phyloP scores from a whole-genome alignment of 37 sponge, comb jelly and placozoan species.

The Geodia barretti region DNA sequence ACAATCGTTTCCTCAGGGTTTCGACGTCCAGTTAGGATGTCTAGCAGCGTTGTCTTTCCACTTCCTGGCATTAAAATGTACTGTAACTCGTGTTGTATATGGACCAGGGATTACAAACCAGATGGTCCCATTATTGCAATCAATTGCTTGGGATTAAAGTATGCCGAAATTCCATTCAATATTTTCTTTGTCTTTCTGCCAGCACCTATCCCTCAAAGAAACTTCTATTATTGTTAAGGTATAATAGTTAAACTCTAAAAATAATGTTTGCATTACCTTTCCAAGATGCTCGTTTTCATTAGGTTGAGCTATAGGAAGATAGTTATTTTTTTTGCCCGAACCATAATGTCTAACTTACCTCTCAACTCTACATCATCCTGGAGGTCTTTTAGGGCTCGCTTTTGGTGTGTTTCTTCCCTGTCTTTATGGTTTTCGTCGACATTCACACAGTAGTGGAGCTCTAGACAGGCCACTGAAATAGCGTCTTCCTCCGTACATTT shows the following conservation, averaged over 20 bases:
- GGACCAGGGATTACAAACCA: neutral
- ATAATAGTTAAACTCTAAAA: too few relatives aligned
- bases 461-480: constrained; percentile 49
- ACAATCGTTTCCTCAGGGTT: constrained; percentile 18
- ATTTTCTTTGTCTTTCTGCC: constrained; percentile 28
- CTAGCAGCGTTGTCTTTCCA: constrained; percentile 84
- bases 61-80: constrained; percentile 31
- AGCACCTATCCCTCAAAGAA: neutral
- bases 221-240: neutral
- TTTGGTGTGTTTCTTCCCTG: neutral
- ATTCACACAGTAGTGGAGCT: constrained; percentile 41
- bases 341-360: neutral
- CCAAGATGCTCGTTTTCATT: neutral
- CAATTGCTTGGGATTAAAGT: constrained; percentile 70
- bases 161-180: constrained; percentile 47
- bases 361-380: neutral
- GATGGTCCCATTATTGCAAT: constrained; percentile 80
- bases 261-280: neutral
- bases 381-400: neutral
- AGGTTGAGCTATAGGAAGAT: too few relatives aligned
- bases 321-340: too few relatives aligned
- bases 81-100: neutral
- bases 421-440: neutral
- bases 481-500: constrained; percentile 34
- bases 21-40: constrained; percentile 68